Percentiles rank a stretch among this genome's conserved stretches.
Conservation (phyloP, 1,140 invertebrate species). For the Onthophagus taurus region DNA sequence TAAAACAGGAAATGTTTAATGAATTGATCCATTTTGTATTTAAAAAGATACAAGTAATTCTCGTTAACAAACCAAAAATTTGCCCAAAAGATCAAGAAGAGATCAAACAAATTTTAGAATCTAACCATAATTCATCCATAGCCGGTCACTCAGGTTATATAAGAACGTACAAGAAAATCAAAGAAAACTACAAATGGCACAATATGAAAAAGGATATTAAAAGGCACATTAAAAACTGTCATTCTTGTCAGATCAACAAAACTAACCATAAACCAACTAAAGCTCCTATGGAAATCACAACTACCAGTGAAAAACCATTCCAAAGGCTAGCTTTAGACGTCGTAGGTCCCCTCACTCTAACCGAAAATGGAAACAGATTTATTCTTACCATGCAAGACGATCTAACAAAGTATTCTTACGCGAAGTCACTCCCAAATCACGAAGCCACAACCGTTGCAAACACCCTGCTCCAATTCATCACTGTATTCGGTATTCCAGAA, state of each 20-base stretch:
- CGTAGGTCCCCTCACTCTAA: slow-evolving; percentile 28
- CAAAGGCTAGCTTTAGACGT: slow-evolving; percentile 27
- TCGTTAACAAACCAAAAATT: slow-evolving; percentile 5
- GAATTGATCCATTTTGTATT: slow-evolving; percentile 14
- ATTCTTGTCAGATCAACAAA: slow-evolving; percentile 10
- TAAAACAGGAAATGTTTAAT: slow-evolving; percentile 13
- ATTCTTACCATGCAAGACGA: slow-evolving; percentile 33
- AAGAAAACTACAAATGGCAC: slow-evolving; percentile 6
- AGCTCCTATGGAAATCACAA: slow-evolving; percentile 29
- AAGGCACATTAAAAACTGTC: slow-evolving; percentile 9
- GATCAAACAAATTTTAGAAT: slow-evolving; percentile 18
- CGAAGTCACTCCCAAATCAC: slow-evolving; percentile 24
- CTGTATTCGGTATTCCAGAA: slow-evolving; percentile 30
- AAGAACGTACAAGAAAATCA: slow-evolving; percentile 7
- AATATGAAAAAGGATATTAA: slow-evolving; percentile 8
- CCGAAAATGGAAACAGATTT: slow-evolving; percentile 21
- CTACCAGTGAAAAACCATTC: slow-evolving; percentile 20
- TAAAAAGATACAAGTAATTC: slow-evolving; percentile 1
- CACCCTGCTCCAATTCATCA: slow-evolving; percentile 18
- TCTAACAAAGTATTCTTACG: slow-evolving; percentile 24
- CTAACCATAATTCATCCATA: slow-evolving; percentile 19
- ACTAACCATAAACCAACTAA: slow-evolving; percentile 19
- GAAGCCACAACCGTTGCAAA: slow-evolving; percentile 28
- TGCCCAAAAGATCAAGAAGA: slow-evolving; percentile 2
- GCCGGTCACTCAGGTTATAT: slow-evolving; percentile 25